Conservation (phyloP, 1,140 invertebrate genomes). For the Formica exsecta region DNA sequence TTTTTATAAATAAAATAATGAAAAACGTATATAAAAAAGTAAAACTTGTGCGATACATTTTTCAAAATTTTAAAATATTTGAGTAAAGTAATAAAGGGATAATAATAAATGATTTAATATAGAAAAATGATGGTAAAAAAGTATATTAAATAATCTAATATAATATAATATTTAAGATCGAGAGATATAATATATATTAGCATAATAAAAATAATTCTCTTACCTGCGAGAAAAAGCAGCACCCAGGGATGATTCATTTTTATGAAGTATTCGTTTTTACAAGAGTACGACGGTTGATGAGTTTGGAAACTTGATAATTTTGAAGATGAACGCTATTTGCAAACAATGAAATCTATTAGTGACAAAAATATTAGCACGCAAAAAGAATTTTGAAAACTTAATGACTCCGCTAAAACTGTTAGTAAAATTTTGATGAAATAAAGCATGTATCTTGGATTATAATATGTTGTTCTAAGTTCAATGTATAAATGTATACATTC, state of each 20-base stretch:
- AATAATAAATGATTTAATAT: neutral
- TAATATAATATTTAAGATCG: neutral
- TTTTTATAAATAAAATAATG: neutral
- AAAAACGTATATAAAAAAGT: neutral
- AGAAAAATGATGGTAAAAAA: neutral
- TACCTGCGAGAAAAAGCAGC: conserved; percentile 73
- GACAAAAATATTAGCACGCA: neutral
- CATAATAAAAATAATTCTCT: conserved; percentile 3
- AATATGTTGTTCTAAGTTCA: neutral
- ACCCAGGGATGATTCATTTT: conserved; percentile 70
- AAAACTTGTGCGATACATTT: neutral
- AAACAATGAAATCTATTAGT: conserved; percentile 23
- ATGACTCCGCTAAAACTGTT: neutral
- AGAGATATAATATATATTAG: neutral
- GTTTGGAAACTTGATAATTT: conserved; percentile 17
- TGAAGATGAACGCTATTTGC: neutral
- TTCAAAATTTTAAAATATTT: neutral
- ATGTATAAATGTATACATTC: neutral
- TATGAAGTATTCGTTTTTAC: conserved; percentile 14
- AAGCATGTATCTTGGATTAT: neutral
- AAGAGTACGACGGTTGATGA: neutral
- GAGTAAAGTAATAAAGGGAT: neutral
- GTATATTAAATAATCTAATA: neutral
- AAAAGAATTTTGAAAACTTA: neutral
- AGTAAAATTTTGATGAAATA: neutral